Base-by-base conservation (phyloP, 2,113 vertebrate genomes). In the Microcebus lehilahytsara region DNA sequence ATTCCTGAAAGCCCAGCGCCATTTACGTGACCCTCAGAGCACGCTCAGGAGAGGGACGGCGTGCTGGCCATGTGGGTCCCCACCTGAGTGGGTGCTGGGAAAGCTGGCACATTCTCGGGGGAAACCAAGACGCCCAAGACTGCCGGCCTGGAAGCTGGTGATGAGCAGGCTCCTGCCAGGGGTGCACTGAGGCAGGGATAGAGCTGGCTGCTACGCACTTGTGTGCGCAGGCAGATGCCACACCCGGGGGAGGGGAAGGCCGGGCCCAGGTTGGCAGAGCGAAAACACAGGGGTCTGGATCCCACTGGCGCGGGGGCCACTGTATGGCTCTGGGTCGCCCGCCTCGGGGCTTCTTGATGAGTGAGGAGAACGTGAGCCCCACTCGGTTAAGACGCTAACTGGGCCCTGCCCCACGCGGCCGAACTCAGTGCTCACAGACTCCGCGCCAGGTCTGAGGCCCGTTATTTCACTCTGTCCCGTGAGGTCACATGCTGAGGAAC, bases 271-370 rank as follows among this genome's bases (percentile, higher is more conserved):
- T 51, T 10, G 27, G 9, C 3, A 17, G n/a, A 32, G 71, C 16
- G 53, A 6, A 53, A 71, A 30, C 23, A 14, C 12, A 0, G 19
- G 19, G 0, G 0, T 34, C n/a, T 8, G 20, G 13, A 17, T 11
- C 79, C 53, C 4, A 0, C 0, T 14, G n/a, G 42, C 58, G 25
- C 0, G 0, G 40, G 27, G 34, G 25, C 34, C 85, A 32, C 69
- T 2, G 20, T 25, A 14, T 10, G 30, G 23, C 23, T 27, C 64
- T 9, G 40, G 34, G 13, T 16, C 2, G 9, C 19, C 5, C 23
- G 11, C 23, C 27, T n/a, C 62, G 37, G 80, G 86, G 9, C 37
- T 56, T 9, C 86, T 32, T 34, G 56, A 46, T 46, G 10, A 46
- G 8, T 22, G 32, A 80, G 74, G 6, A 71, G 58, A 19, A 64